Conservation (phyloP, 2,797 vertebrate genomes). For the Falco cherrug region DNA sequence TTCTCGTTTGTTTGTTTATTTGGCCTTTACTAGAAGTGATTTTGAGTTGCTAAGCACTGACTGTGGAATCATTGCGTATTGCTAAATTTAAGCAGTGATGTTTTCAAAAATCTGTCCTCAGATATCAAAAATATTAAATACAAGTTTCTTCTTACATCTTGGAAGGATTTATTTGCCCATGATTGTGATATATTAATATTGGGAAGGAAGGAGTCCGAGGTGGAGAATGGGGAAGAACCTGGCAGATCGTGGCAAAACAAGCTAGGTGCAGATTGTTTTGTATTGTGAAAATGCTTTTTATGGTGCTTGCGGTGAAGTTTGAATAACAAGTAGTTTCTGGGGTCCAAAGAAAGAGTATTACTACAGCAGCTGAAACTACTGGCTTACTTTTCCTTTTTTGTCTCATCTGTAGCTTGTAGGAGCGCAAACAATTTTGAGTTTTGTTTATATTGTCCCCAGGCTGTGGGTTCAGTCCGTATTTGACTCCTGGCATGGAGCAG, state of each 20-base stretch:
- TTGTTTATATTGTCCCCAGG: background rate
- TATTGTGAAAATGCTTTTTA: background rate
- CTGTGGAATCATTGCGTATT: background rate
- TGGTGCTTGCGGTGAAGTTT: background rate
- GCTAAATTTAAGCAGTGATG: background rate
- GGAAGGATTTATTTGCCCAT: background rate
- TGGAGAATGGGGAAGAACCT: background rate
- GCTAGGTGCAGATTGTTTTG: background rate
- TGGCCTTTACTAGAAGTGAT: background rate
- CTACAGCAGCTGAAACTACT: fast-evolving
- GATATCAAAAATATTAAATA: background rate
- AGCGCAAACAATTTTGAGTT: background rate
- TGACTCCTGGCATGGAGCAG: background rate
- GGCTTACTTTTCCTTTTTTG: background rate
- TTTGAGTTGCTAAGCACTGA: background rate
- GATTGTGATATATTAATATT: fast-evolving
- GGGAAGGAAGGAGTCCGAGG: background rate
- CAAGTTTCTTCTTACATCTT: fast-evolving
- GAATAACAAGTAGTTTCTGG: background rate
- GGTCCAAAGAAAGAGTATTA: fast-evolving
- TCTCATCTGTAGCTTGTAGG: background rate
- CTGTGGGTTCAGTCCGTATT: background rate
- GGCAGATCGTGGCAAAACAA: background rate
- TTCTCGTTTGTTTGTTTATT: background rate
- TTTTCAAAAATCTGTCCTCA: background rate